These are phyloP conservation scores for Drosophila equinoxialis DNA, from an alignment of 1,140 invertebrate species.

Conservation along the genomic window DNA sequence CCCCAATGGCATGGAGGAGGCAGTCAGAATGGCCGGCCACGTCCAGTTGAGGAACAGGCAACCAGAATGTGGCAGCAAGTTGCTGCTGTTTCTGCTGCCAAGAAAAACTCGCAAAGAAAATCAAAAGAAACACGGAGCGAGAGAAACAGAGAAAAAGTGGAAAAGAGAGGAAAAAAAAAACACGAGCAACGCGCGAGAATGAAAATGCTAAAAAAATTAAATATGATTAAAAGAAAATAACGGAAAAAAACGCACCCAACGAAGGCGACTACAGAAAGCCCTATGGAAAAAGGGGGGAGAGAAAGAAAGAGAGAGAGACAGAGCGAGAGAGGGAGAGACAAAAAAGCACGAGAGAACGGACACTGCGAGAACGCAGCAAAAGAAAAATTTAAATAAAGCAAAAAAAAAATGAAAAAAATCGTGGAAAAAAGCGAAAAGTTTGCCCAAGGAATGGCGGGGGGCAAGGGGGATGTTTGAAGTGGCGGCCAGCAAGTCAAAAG, in stretches of 20 bases:
- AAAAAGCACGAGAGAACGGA: constrained; percentile 8
- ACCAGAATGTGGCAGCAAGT: constrained; percentile 64
- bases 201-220: constrained; percentile 78
- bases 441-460: constrained; percentile 58
- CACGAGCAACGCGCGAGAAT: constrained; percentile 48
- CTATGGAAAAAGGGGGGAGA: constrained; percentile 1
- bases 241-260: constrained; percentile 29
- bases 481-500: constrained; percentile 45
- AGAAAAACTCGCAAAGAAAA: constrained; percentile 50
- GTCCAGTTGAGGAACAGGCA: constrained; percentile 72
- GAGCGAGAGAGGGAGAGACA: neutral
- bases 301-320: constrained; percentile 9
- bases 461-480: neutral
- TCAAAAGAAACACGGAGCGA: constrained; percentile 12
- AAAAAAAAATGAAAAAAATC: constrained; percentile 3
- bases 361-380: constrained; percentile 29
- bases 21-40: constrained; percentile 58
- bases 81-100: constrained; percentile 12
- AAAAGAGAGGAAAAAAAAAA: constrained; percentile 37
- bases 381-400: constrained; percentile 56
- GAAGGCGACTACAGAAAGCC: constrained; percentile 21
- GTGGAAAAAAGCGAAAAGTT: constrained; percentile 33
- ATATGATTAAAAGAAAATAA: constrained; percentile 81
- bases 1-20: neutral
- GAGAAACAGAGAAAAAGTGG: constrained; percentile 28